Percentiles rank a stretch among this genome's conserved stretches.
phyloP scores from a whole-genome alignment of 2,888 invertebrate genomes.

The Julus scandinavius region DNA sequence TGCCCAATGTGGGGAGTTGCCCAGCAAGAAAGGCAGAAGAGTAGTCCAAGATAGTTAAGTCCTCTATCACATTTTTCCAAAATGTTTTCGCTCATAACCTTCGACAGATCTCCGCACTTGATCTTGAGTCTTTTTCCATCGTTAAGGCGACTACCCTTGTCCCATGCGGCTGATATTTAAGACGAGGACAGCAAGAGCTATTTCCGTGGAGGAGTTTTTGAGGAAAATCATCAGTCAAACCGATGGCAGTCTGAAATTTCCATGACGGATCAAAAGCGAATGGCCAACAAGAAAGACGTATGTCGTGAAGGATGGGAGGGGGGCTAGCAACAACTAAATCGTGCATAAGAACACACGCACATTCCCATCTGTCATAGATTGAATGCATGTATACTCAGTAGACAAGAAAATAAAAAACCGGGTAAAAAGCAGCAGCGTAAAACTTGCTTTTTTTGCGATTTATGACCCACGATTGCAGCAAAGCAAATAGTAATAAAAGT shows the following conservation, averaged over 20 bases:
- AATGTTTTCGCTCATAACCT: conserved; percentile 29
- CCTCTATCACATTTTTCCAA: conserved; percentile 28
- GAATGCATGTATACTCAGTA: neutral
- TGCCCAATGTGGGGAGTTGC: neutral
- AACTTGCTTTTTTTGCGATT: conserved; percentile 10
- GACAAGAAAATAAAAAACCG: conserved; percentile 10
- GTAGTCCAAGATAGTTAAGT: conserved; percentile 6
- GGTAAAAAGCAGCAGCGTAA: neutral
- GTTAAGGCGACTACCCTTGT: conserved; percentile 2
- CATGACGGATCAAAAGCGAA: conserved; percentile 29
- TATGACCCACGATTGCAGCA: conserved; percentile 31
- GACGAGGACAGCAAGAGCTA: conserved; percentile 39
- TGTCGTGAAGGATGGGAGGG: conserved; percentile 13
- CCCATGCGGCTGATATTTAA: conserved; percentile 40
- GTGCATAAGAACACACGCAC: conserved; percentile 15
- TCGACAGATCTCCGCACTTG: conserved; percentile 35
- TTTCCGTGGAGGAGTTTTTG: conserved; percentile 5
- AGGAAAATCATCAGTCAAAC: conserved; percentile 25
- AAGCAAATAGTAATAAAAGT: conserved; percentile 43
- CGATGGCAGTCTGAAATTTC: conserved; percentile 8
- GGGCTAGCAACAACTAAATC: neutral
- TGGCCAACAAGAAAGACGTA: conserved; percentile 4
- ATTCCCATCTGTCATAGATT: conserved; percentile 14
- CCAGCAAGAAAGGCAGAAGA: neutral
- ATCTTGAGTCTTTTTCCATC: conserved; percentile 42